These are phyloP conservation scores for Toxotes chatareus DNA, from an alignment of 2,113 vertebrate genomes.

Conservation along the genomic window DNA sequence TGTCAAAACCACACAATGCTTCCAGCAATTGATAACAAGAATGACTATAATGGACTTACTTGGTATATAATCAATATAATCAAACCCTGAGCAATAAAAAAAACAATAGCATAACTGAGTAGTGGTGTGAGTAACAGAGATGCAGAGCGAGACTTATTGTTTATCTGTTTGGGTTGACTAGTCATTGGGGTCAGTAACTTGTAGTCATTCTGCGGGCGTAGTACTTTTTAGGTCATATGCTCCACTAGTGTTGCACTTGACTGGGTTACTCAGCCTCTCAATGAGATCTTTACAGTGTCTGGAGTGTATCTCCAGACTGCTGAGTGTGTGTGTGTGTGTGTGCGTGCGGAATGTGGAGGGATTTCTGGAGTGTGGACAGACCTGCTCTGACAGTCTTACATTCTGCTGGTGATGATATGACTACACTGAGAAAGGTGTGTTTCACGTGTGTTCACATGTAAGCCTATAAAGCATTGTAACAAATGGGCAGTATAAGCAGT, in stretches of 20 bases:
- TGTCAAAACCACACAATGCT: background rate
- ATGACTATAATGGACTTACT: background rate
- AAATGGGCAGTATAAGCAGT: constrained; percentile 28
- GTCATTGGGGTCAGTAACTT: constrained; percentile 63
- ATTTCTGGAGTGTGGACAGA: constrained; percentile 58
- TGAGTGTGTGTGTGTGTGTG: constrained; percentile 13
- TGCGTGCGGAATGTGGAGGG: constrained; percentile 15
- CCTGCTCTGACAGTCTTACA: constrained; percentile 50
- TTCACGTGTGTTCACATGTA: background rate
- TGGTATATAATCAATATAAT: background rate
- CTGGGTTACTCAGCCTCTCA: constrained; percentile 42
- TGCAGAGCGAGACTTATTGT: constrained; percentile 14
- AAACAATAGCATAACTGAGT: background rate
- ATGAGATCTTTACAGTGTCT: constrained; percentile 24
- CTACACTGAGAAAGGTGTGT: constrained; percentile 18
- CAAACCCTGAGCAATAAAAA: constrained; percentile 21
- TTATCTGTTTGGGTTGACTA: constrained; percentile 63
- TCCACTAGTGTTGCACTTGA: constrained; percentile 52
- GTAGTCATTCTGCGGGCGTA: constrained; percentile 43
- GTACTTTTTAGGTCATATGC: constrained; percentile 65
- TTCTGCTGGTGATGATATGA: constrained; percentile 31
- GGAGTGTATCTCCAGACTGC: constrained; percentile 30
- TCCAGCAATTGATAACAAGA: background rate
- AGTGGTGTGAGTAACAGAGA: background rate
- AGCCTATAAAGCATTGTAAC: background rate